Evolutionary conservation across 2,888 invertebrate species (phyloP).

Genomic region (Lycaena phlaeas): DNA sequence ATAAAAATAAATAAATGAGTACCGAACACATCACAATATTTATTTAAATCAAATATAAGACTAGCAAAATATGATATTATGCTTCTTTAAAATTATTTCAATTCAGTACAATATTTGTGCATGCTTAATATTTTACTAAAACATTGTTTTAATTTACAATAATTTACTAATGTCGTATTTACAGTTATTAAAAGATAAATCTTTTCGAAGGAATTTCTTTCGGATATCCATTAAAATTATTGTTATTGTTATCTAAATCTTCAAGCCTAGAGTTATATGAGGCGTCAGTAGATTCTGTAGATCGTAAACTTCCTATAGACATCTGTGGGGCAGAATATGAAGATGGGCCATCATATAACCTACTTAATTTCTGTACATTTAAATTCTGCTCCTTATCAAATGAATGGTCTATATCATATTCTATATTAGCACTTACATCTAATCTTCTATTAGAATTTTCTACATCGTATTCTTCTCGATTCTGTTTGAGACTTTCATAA

Average conservation of each 20-base stretch:
- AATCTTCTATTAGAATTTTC: background rate
- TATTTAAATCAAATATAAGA: background rate
- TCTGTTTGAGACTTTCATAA: no score
- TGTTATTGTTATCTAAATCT: conserved; percentile 35
- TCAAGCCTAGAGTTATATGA: conserved; percentile 44
- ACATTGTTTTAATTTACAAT: no score
- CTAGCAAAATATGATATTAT: background rate
- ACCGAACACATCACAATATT: no score
- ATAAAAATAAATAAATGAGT: no score
- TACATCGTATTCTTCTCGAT: no score
- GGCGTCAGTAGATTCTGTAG: conserved; percentile 24
- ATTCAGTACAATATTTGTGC: no score
- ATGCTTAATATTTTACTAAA: no score
- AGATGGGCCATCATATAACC: conserved; percentile 52
- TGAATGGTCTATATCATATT: background rate
- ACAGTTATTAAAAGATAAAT: conserved; percentile 25
- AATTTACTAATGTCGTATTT: no score
- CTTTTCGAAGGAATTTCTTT: conserved; percentile 37
- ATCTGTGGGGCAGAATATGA: conserved; percentile 58
- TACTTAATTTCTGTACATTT: conserved; percentile 24
- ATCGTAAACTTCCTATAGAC: conserved; percentile 45
- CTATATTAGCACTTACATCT: background rate
- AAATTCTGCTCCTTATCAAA: background rate
- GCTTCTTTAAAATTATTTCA: no score
- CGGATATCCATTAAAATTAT: conserved; percentile 34